These are phyloP conservation scores for Clarias magur DNA, from an alignment of 2,113 vertebrate species.

Conservation along the genomic window DNA sequence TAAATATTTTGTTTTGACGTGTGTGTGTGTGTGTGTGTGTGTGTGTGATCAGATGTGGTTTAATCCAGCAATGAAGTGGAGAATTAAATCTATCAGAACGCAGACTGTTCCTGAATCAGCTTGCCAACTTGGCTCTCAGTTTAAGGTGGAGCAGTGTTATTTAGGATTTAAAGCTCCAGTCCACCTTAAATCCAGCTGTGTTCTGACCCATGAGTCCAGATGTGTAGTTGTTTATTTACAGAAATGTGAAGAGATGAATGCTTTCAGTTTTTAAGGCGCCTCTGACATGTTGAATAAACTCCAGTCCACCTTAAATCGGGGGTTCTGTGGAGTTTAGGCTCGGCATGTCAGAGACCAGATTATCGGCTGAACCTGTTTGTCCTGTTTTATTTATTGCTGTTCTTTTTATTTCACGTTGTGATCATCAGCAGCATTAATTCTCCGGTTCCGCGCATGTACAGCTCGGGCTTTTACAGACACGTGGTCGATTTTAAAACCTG, in stretches of 20 bases:
- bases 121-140: not conserved
- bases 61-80: not conserved
- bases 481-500: constrained; percentile 28
- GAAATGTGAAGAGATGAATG: not conserved
- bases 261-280: not conserved
- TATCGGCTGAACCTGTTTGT: not conserved
- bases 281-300: not conserved
- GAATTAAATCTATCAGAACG: not conserved
- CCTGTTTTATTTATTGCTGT: not conserved
- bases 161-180: not conserved
- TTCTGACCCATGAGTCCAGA: not conserved
- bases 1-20: not conserved
- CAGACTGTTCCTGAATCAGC: not conserved
- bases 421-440: not conserved
- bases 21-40: too few species aligned
- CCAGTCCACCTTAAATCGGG: constrained; percentile 15
- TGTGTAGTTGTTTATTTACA: not conserved
- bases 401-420: not conserved
- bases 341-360: not conserved
- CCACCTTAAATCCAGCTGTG: not conserved
- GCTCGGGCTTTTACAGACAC: constrained; percentile 54
- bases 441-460: constrained; percentile 71
- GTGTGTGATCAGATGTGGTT: not conserved
- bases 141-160: not conserved
- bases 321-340: not conserved